Conservation (phyloP, 1,140 invertebrate species). For the Penaeus vannamei region DNA sequence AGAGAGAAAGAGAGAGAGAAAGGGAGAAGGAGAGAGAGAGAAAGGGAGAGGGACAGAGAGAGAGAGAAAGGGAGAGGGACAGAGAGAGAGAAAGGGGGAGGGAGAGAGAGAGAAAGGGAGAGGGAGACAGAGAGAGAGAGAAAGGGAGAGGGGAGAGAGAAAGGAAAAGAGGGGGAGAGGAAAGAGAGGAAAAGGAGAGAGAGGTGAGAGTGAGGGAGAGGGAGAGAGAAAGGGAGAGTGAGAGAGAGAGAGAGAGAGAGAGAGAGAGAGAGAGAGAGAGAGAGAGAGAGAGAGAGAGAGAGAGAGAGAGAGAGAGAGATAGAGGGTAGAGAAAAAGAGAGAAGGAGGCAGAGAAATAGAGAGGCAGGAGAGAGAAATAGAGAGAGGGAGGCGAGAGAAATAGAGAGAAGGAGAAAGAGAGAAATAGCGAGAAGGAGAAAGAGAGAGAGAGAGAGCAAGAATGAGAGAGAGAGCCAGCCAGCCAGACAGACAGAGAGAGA, state of each 20-base stretch:
- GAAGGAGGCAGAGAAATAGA: neutral
- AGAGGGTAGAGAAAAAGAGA: neutral
- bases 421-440: neutral
- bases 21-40: too few species aligned
- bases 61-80: neutral
- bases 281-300: neutral
- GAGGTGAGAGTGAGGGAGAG: too few species aligned
- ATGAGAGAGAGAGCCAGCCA: neutral
- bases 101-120: neutral
- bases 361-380: neutral
- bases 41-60: too few species aligned
- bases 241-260: neutral
- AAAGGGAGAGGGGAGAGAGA: neutral
- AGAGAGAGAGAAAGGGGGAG: constrained; percentile 8
- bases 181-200: neutral
- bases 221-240: neutral
- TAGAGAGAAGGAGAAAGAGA: neutral
- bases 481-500: constrained; percentile 8
- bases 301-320: neutral
- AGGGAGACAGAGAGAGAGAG: neutral
- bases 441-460: neutral
- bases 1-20: neutral
- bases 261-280: neutral
- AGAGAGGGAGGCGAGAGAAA: neutral
- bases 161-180: neutral